These are phyloP conservation scores for Mythimna impura DNA, from an alignment of 2,888 invertebrate genomes.

Conservation along the genomic window DNA sequence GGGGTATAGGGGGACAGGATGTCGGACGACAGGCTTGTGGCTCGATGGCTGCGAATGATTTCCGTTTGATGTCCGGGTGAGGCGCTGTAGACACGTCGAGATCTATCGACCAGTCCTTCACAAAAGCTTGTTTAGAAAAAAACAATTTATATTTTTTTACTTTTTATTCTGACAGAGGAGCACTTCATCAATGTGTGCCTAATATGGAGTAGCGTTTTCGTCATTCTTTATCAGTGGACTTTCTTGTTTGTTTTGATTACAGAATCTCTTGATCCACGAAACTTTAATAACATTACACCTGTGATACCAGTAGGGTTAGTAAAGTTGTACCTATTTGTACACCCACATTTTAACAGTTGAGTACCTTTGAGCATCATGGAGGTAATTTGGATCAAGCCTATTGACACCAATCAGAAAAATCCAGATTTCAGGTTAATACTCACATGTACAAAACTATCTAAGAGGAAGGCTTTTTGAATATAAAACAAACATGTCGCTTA, in stretches of 20 bases:
- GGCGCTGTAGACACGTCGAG: conserved; percentile 15
- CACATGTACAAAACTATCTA: background rate
- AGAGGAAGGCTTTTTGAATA: background rate
- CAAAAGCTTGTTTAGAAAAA: conserved; percentile 12
- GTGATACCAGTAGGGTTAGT: background rate
- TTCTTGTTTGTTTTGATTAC: background rate
- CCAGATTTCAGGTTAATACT: background rate
- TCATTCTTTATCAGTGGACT: background rate
- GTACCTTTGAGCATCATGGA: background rate
- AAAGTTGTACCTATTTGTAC: too few species aligned
- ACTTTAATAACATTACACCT: background rate
- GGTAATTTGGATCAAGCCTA: too few species aligned
- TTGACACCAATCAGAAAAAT: background rate
- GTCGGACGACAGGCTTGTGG: conserved; percentile 18
- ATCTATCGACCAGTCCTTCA: conserved; percentile 17
- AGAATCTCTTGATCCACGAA: too few species aligned
- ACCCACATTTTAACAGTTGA: too few species aligned
- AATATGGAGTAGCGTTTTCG: background rate
- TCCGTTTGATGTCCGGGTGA: conserved; percentile 43
- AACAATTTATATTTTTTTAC: background rate
- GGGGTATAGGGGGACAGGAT: background rate
- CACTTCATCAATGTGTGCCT: background rate
- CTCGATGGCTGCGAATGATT: conserved; percentile 45
- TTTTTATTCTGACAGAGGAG: conserved; percentile 4
- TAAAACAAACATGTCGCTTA: background rate